Base-by-base conservation (phyloP, 2,797 vertebrate genomes). In the Eulemur rubriventer region DNA sequence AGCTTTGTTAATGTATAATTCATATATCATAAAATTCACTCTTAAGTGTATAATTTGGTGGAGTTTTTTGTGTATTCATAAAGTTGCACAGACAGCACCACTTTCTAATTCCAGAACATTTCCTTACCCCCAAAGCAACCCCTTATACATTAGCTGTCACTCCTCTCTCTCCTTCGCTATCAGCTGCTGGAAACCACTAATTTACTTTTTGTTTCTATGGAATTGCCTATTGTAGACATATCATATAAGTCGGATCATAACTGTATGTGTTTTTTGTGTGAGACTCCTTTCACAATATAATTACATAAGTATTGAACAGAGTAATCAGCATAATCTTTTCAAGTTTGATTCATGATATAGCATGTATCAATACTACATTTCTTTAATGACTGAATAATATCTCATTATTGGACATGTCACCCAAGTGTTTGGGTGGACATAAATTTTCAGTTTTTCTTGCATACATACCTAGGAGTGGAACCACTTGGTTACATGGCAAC, bases 81-180 rank as follows among this genome's bases (percentile, higher is more conserved):
- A 52, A 63, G 35, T 81, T 67, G 17, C 52, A 24, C 5, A 84
- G 16, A 20, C 57, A 83, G 12, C 0, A 67, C 14, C 1, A 59
- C n/a, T 63, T 6, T 16, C 18, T 89, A 90, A 79, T 92, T 89
- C 46, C 38, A 89, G 50, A 86, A 81, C 14, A 35, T 35, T 87
- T 43, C 16, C 26, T 7, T 4, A 35, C 6, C n/a, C 11, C 1
- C 12, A 2, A 43, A 63, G 18, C 59, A 6, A 24, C 9, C 10
- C 18, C 38, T 48, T 35, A 48, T 24, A 35, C 1, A 35, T 78
- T 30, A 55, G 1, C 33, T 48, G 5, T 65, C 3, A 80, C 13
- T 70, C n/a, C 14, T 41, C 9, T 6, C 22, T 26, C 2, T 70
- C 11, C 11, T 7, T 3, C 69, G 7, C 2, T 69, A 12, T 30